Evolutionary conservation across 2,797 vertebrate genomes (phyloP).

Genomic region (Takifugu ocellatus): DNA sequence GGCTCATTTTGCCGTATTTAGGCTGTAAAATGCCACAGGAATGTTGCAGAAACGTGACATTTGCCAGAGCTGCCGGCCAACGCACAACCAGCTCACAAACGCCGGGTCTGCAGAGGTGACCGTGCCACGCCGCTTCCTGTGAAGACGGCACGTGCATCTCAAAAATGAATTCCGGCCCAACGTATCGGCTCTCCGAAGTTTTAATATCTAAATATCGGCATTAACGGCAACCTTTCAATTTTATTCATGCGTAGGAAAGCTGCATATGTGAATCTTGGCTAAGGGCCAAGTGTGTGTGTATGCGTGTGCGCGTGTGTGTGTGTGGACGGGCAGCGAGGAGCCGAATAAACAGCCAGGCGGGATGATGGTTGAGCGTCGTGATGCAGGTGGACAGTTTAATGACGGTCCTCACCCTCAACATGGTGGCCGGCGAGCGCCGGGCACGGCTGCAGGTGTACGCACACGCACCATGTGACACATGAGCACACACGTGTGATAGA

Average conservation of each 20-base stretch:
- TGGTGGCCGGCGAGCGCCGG: slow-evolving; percentile 47
- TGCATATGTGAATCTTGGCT: slow-evolving; percentile 44
- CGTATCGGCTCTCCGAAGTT: not conserved
- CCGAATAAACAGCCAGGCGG: slow-evolving; percentile 47
- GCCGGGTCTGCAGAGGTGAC: no score
- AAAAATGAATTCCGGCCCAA: not conserved
- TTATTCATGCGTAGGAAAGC: slow-evolving; percentile 16
- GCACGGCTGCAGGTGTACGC: slow-evolving; percentile 46
- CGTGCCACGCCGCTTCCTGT: no score
- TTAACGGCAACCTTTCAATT: slow-evolving; percentile 19
- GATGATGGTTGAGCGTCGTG: slow-evolving; percentile 66
- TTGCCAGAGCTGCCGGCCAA: no score
- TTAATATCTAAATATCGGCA: slow-evolving; percentile 16
- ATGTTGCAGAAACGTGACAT: no score
- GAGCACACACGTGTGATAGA: slow-evolving; percentile 56
- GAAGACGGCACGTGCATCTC: no score
- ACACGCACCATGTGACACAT: slow-evolving; percentile 40
- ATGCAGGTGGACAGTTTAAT: slow-evolving; percentile 73
- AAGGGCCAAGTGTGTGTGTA: slow-evolving; percentile 43
- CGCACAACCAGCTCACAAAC: no score
- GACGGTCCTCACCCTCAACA: slow-evolving; percentile 66
- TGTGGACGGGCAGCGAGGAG: slow-evolving; percentile 35
- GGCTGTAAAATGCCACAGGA: no score
- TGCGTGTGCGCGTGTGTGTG: slow-evolving; percentile 26
- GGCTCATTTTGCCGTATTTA: not conserved